Evolutionary conservation across 2,888 invertebrate species (phyloP).

Genomic region (Drosophila flavopinicola): DNA sequence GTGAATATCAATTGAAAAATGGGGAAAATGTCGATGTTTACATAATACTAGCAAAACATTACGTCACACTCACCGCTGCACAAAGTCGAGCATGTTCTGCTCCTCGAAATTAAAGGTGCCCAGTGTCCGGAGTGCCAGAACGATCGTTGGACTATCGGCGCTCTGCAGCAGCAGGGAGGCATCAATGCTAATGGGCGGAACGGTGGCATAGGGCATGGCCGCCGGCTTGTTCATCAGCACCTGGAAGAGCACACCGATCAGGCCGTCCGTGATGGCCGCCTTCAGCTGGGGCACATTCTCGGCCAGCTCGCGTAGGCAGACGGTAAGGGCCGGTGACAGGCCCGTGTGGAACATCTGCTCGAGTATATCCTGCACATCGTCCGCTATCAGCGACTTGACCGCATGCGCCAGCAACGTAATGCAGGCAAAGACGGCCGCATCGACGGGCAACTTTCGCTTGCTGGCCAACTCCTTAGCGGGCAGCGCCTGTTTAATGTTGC

Average conservation of each 20-base stretch:
- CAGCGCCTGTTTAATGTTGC: conserved; percentile 90
- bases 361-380: conserved; percentile 92
- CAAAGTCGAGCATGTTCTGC: conserved; percentile 95
- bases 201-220: conserved; percentile 87
- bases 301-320: conserved; percentile 95
- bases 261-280: conserved; percentile 95
- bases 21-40: too few relatives aligned
- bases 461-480: conserved; percentile 91
- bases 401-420: conserved; percentile 96
- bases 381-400: conserved; percentile 90
- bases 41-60: too few relatives aligned
- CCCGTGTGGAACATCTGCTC: conserved; percentile 97
- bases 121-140: conserved; percentile 95
- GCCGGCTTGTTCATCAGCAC: conserved; percentile 95
- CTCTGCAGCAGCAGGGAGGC: conserved; percentile 81
- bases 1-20: too few relatives aligned
- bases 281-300: conserved; percentile 94
- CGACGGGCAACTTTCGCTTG: conserved; percentile 90
- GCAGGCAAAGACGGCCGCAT: conserved; percentile 96
- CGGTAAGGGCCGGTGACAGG: conserved; percentile 94
- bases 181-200: conserved; percentile 83
- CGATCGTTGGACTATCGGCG: conserved; percentile 92
- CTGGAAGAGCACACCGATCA: conserved; percentile 95
- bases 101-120: conserved; percentile 96
- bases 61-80: conserved; percentile 86